Percentiles rank a stretch among this genome's conserved stretches.
Conservation (phyloP, 2,113 vertebrate genomes). For the Columbina picui region DNA sequence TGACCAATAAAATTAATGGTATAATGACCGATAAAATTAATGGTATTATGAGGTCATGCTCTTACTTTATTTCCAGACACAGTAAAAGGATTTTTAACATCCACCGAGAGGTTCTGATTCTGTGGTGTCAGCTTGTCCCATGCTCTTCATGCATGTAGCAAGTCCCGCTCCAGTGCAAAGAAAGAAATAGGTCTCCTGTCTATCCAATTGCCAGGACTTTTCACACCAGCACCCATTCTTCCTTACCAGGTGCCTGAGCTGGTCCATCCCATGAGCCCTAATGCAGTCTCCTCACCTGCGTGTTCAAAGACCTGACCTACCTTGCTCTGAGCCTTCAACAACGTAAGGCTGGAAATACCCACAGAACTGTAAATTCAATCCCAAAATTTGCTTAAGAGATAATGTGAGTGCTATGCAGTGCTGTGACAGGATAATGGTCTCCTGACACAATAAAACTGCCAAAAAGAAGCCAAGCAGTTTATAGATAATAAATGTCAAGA, state of each 20-base stretch:
- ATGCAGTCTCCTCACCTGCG: background rate
- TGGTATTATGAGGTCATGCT: background rate
- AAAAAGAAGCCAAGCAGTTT: slow-evolving; percentile 42
- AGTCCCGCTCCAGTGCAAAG: background rate
- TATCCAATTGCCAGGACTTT: background rate
- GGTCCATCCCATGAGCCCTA: too few relatives aligned
- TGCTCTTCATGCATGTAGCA: background rate
- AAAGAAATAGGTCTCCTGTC: background rate
- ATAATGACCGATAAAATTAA: background rate
- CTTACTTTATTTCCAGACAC: background rate
- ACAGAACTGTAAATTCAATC: slow-evolving; percentile 22
- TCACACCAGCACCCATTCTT: background rate
- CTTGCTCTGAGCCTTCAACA: background rate
- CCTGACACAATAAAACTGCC: slow-evolving; percentile 57
- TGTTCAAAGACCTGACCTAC: background rate
- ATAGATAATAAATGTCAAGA: slow-evolving; percentile 56
- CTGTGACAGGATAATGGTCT: slow-evolving; percentile 57
- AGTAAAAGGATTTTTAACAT: background rate
- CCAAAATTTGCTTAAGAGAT: slow-evolving; percentile 55
- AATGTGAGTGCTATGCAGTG: slow-evolving; percentile 12
- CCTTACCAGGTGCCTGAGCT: background rate
- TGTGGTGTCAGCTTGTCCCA: background rate
- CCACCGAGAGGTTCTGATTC: background rate
- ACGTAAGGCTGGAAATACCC: background rate
- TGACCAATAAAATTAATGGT: background rate